Evolutionary conservation across 2,113 vertebrate species (phyloP).

Genomic region (Sphyrna mokarran): DNA sequence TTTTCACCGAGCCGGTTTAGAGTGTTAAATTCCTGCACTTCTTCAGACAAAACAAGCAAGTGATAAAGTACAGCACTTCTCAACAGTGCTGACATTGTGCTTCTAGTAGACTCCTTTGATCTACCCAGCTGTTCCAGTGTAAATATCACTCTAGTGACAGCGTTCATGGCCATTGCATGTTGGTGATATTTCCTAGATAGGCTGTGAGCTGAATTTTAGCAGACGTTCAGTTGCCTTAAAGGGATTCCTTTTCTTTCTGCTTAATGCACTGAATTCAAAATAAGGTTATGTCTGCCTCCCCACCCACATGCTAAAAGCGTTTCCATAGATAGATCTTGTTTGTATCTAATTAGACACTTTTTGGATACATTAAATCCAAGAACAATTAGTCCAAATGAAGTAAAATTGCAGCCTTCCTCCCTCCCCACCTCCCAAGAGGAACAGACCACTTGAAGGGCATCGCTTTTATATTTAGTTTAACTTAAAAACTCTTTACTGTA

Average conservation of each 20-base stretch:
- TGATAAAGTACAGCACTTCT: conserved; percentile 38
- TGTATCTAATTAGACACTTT: background rate
- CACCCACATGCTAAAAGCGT: background rate
- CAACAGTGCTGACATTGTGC: conserved; percentile 11
- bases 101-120: background rate
- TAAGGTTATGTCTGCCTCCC: background rate
- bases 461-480: too few species aligned
- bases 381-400: background rate
- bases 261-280: background rate
- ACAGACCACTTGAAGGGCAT: background rate
- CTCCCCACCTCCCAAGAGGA: background rate
- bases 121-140: conserved; percentile 40
- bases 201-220: conserved; percentile 44
- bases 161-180: conserved; percentile 38
- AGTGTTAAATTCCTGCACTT: background rate
- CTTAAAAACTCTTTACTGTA: background rate
- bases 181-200: conserved; percentile 44
- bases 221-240: conserved; percentile 42
- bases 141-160: conserved; percentile 39
- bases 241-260: background rate
- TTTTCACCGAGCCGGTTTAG: background rate
- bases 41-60: conserved; percentile 34
- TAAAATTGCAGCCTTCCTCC: background rate
- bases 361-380: background rate
- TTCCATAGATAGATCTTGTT: background rate